These are phyloP conservation scores for Phoenicopterus ruber DNA, from an alignment of 2,113 vertebrate genomes.

Conservation along the genomic window DNA sequence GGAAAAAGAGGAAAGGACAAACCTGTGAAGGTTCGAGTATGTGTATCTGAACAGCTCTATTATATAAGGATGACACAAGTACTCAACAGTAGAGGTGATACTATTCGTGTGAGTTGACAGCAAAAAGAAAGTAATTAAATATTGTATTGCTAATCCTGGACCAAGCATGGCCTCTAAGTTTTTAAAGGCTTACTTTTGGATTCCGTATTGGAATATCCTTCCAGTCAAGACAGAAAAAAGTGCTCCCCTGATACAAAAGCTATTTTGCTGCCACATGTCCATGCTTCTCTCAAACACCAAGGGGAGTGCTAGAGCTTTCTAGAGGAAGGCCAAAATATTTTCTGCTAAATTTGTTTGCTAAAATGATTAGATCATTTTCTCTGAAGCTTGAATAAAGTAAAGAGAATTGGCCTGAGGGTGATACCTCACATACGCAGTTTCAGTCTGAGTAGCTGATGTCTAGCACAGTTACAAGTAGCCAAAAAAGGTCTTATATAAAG, in stretches of 20 bases:
- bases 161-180: background rate
- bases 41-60: background rate
- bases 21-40: background rate
- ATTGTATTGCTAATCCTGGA: background rate
- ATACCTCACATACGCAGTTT: background rate
- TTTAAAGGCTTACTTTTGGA: background rate
- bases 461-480: background rate
- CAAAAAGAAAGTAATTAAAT: background rate
- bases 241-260: background rate
- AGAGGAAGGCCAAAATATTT: background rate
- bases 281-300: constrained; percentile 22
- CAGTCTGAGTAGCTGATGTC: background rate
- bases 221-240: background rate
- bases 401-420: background rate
- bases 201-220: background rate
- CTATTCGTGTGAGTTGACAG: background rate
- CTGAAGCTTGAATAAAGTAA: background rate
- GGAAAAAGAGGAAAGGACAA: background rate
- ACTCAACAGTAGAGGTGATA: background rate
- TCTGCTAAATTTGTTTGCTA: background rate
- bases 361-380: background rate
- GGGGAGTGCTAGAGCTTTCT: constrained; percentile 47
- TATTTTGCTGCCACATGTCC: background rate
- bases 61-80: background rate
- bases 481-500: background rate